Evolutionary conservation across 2,797 vertebrate genomes (phyloP).

Genomic region (Stomatorhinus walkeri): DNA sequence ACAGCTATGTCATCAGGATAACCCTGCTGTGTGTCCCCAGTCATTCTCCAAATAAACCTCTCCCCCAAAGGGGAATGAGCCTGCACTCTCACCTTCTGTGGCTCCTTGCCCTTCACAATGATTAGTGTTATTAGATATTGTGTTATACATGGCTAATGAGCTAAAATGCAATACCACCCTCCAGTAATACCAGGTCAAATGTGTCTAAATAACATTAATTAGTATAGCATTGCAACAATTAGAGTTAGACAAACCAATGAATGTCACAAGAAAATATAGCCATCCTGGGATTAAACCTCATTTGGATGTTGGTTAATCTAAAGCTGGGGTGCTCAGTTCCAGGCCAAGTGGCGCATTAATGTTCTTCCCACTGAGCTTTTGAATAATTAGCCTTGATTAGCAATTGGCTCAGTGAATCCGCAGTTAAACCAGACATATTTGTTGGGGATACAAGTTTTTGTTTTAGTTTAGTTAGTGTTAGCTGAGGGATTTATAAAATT

Average conservation of each 20-base stretch:
- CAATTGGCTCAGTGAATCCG: background rate
- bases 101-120: background rate
- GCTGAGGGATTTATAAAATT: background rate
- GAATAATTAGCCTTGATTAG: background rate
- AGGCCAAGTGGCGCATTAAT: background rate
- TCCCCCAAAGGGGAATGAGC: background rate
- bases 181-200: constrained; percentile 4
- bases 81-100: background rate
- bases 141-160: background rate
- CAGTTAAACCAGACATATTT: background rate
- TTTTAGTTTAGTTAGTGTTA: background rate
- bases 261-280: background rate
- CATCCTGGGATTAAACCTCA: background rate
- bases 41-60: background rate
- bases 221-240: background rate
- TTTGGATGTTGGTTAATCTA: background rate
- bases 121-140: background rate
- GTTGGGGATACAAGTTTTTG: background rate
- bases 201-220: background rate
- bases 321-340: background rate
- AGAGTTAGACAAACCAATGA: background rate
- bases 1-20: background rate
- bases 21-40: background rate
- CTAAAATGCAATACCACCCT: background rate
- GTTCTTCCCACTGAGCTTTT: background rate